Evolutionary conservation across 2,797 vertebrate species (phyloP).

Genomic region (Parambassis ranga): DNA sequence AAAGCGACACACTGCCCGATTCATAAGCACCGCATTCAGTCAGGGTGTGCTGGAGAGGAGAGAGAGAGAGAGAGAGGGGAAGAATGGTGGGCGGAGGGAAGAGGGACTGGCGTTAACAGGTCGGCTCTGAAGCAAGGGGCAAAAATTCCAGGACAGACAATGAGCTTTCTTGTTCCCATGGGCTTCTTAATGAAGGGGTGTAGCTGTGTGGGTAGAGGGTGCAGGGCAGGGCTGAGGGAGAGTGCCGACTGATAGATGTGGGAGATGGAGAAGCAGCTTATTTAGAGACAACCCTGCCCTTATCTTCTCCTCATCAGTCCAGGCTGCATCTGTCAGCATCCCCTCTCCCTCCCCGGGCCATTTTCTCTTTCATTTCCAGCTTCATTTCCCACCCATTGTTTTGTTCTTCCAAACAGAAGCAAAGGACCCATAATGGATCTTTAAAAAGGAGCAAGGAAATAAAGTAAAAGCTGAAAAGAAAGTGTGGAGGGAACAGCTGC

Average conservation of each 20-base stretch:
- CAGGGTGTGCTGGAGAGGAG: constrained; percentile 49
- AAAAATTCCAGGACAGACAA: constrained; percentile 77
- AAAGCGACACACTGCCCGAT: constrained; percentile 60
- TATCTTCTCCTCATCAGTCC: constrained; percentile 69
- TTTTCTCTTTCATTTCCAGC: constrained; percentile 60
- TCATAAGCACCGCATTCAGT: constrained; percentile 69
- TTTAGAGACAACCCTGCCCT: constrained; percentile 67
- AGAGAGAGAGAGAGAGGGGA: constrained; percentile 62
- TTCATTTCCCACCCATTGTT: constrained; percentile 66
- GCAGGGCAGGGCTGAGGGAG: constrained; percentile 48
- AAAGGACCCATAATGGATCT: constrained; percentile 2
- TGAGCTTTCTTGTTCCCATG: constrained; percentile 78
- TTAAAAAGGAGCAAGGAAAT: background rate
- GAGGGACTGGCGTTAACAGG: constrained; percentile 77
- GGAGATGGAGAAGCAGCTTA: constrained; percentile 67
- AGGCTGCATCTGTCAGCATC: constrained; percentile 69
- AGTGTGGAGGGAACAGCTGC: background rate
- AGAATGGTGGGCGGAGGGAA: constrained; percentile 70
- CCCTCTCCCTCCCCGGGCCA: constrained; percentile 25
- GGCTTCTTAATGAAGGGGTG: constrained; percentile 78
- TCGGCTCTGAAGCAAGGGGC: constrained; percentile 68
- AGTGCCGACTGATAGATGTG: constrained; percentile 70
- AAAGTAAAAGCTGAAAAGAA: constrained; percentile 3
- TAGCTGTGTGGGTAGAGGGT: constrained; percentile 63
- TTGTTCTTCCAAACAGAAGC: constrained; percentile 5